phyloP scores from a whole-genome alignment of 1,140 invertebrate species.

The Penaeus indicus region DNA sequence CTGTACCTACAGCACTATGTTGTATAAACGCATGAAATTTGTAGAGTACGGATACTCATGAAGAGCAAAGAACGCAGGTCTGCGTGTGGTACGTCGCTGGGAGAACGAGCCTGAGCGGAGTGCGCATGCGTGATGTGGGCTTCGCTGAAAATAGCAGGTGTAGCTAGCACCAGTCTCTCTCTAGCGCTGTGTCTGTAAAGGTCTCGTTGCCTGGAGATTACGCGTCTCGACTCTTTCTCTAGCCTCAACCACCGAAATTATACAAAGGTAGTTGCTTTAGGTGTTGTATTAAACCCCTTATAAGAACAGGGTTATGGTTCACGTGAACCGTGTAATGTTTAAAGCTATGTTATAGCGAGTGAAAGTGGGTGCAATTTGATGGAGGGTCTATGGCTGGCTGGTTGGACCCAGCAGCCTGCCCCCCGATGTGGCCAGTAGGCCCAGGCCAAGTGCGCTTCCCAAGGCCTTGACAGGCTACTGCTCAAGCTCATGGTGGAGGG shows the following conservation, averaged over 20 bases:
- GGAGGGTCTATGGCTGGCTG: slow-evolving; percentile 46
- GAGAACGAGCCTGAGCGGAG: slow-evolving; percentile 20
- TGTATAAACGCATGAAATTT: neutral
- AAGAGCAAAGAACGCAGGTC: neutral
- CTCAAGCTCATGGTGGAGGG: neutral
- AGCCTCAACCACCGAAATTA: slow-evolving; percentile 2
- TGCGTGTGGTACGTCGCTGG: slow-evolving; percentile 31
- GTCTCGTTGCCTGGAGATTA: slow-evolving; percentile 22
- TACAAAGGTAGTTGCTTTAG: slow-evolving; percentile 32
- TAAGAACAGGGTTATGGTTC: neutral
- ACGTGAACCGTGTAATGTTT: slow-evolving; percentile 17
- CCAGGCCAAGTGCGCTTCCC: slow-evolving; percentile 24
- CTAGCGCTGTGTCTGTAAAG: slow-evolving; percentile 18
- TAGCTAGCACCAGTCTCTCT: slow-evolving; percentile 44
- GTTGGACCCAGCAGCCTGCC: slow-evolving; percentile 18
- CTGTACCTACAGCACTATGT: neutral
- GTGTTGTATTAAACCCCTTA: slow-evolving; percentile 5
- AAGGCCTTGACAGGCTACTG: neutral
- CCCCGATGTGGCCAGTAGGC: slow-evolving; percentile 31
- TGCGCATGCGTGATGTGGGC: slow-evolving; percentile 32
- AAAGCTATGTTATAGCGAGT: slow-evolving; percentile 11
- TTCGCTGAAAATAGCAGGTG: slow-evolving; percentile 48
- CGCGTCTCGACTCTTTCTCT: slow-evolving; percentile 39
- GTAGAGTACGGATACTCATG: neutral
- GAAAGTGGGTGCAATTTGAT: slow-evolving; percentile 49